These are phyloP conservation scores for Macroglossus sobrinus DNA, from an alignment of 2,113 vertebrate genomes.

Conservation along the genomic window DNA sequence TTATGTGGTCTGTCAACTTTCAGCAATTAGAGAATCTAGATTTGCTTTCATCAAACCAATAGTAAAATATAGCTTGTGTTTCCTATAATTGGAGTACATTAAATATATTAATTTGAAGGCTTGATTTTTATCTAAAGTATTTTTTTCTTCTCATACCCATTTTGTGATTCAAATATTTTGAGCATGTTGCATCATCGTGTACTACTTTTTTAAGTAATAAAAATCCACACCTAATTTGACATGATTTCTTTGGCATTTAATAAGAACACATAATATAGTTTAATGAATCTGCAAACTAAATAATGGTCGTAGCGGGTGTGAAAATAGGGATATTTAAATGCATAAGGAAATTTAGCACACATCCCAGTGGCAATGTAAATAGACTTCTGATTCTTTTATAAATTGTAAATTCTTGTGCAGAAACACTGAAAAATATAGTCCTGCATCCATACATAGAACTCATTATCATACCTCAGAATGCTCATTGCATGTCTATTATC, in stretches of 20 bases:
- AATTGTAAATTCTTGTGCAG: conserved; percentile 32
- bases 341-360: conserved; percentile 59
- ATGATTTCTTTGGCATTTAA: conserved; percentile 62
- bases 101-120: conserved; percentile 34
- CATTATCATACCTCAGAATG: conserved; percentile 49
- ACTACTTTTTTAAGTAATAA: conserved; percentile 47
- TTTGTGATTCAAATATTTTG: conserved; percentile 21
- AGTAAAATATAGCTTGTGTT: conserved; percentile 30
- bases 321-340: conserved; percentile 77
- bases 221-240: conserved; percentile 62
- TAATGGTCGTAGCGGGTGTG: conserved; percentile 62
- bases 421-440: conserved; percentile 50
- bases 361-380: conserved; percentile 63
- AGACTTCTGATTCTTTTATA: conserved; percentile 61
- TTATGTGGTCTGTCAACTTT: conserved; percentile 2
- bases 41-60: conserved; percentile 8
- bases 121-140: conserved; percentile 37
- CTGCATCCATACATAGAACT: background rate
- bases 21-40: conserved; percentile 1
- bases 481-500: conserved; percentile 47
- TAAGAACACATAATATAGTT: conserved; percentile 49
- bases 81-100: conserved; percentile 25
- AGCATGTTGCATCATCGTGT: background rate
- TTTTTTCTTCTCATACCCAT: background rate
- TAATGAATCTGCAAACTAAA: conserved; percentile 71